Conservation (phyloP, 2,113 vertebrate genomes). For the Corythaeola cristata region DNA sequence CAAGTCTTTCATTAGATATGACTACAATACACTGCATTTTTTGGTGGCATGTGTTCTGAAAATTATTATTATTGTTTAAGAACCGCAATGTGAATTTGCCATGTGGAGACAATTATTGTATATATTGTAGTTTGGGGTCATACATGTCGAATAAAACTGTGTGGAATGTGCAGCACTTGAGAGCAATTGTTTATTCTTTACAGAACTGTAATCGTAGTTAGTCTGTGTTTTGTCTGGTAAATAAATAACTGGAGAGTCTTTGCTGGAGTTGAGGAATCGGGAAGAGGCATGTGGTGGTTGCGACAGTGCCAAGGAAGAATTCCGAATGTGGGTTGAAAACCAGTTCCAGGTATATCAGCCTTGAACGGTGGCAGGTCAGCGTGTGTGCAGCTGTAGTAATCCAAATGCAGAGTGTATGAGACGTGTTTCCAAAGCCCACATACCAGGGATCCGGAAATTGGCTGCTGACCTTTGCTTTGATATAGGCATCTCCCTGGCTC, state of each 20-base stretch:
- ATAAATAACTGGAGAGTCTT: conserved; percentile 46
- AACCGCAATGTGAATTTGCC: conserved; percentile 49
- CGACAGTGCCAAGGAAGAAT: not conserved
- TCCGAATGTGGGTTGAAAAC: not conserved
- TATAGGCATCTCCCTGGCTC: not conserved
- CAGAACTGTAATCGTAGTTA: conserved; percentile 23
- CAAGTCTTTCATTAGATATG: conserved; percentile 33
- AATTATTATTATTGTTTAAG: conserved; percentile 50
- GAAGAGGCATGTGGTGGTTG: not conserved
- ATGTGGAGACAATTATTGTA: conserved; percentile 62
- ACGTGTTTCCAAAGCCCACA: not conserved
- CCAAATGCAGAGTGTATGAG: not conserved
- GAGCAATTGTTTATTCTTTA: conserved; percentile 59
- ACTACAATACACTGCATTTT: conserved; percentile 19
- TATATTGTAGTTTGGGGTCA: conserved; percentile 56
- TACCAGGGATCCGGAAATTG: not conserved
- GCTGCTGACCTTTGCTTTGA: not conserved
- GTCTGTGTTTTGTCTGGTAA: conserved; percentile 69
- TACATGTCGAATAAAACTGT: conserved; percentile 56
- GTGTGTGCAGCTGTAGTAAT: not conserved
- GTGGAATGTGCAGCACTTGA: conserved; percentile 51
- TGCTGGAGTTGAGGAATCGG: not conserved
- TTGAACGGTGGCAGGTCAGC: not conserved
- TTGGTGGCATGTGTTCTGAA: conserved; percentile 53
- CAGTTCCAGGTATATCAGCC: not conserved